Conservation (phyloP, 2,113 vertebrate species). For the Columba janthina region DNA sequence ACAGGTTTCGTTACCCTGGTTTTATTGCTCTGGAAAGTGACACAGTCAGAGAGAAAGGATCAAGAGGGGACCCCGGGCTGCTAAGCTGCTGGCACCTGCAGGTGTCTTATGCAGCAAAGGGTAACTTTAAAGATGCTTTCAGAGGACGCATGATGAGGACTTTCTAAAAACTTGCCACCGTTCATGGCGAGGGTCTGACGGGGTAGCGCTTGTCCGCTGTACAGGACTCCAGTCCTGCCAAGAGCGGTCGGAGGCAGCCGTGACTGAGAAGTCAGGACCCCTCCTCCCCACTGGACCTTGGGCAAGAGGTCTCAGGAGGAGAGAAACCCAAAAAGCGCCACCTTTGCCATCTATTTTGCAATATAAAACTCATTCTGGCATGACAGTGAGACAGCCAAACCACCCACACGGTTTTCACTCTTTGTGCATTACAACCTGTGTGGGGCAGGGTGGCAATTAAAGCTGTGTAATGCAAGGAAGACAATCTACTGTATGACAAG, state of each 20-base stretch:
- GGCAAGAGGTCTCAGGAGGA: not conserved
- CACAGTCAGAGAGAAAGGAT: not conserved
- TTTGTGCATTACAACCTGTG: not conserved
- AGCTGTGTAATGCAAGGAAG: slow-evolving; percentile 49
- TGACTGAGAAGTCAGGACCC: rapidly evolving
- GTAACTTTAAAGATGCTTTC: not conserved
- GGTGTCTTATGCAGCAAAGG: not conserved
- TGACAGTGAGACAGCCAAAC: slow-evolving; percentile 12
- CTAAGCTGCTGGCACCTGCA: not conserved
- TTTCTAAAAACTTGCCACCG: not conserved
- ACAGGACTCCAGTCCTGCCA: rapidly evolving
- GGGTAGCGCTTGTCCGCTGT: rapidly evolving
- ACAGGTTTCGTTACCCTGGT: not conserved
- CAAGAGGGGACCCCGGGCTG: rapidly evolving
- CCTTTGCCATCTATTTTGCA: slow-evolving; percentile 47
- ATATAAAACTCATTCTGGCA: not conserved
- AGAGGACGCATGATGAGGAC: rapidly evolving
- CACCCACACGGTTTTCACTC: slow-evolving; percentile 56
- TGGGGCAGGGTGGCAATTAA: slow-evolving; percentile 47
- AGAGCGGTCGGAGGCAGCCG: not conserved
- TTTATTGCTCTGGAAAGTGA: not conserved
- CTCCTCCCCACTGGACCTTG: not conserved
- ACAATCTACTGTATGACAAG: slow-evolving; percentile 18
- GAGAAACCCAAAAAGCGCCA: not conserved
- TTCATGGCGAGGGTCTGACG: rapidly evolving